A percentile compares a stretch with the other conserved stretches of the same genome.
These are phyloP conservation scores for Idaea biselata DNA, from an alignment of 2,888 invertebrate species.

Conservation along the genomic window DNA sequence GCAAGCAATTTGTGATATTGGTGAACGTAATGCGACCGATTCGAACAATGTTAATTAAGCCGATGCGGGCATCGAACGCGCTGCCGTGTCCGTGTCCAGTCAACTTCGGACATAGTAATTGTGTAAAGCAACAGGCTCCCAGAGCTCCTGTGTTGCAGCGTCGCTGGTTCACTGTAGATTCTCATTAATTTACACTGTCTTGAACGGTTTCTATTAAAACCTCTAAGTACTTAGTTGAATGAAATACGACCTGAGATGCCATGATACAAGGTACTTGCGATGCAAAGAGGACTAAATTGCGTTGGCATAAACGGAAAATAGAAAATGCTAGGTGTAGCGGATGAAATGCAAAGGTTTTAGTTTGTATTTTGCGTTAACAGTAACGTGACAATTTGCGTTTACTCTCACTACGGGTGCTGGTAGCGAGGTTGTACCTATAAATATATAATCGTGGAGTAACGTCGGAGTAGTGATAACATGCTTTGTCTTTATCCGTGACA, in stretches of 20 bases:
- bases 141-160: conserved; percentile 20
- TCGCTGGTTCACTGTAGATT: conserved; percentile 21
- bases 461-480: no score
- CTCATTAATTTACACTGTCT: conserved; percentile 4
- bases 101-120: conserved; percentile 29
- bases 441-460: no score
- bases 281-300: no score
- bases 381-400: no score
- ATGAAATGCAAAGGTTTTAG: no score
- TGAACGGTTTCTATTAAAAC: neutral
- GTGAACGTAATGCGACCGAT: conserved; percentile 33
- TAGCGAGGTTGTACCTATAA: neutral
- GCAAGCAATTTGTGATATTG: conserved; percentile 31
- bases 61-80: conserved; percentile 14
- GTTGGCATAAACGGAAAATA: no score
- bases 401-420: neutral
- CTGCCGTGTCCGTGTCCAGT: conserved; percentile 7
- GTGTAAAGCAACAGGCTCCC: conserved; percentile 44
- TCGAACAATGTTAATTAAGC: conserved; percentile 41
- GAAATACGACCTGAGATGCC: neutral
- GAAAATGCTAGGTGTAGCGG: no score
- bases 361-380: no score
- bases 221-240: neutral
- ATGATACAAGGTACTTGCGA: no score
- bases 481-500: no score